phyloP scores from a whole-genome alignment of 2,797 vertebrate genomes.

The Esox masquinongy region DNA sequence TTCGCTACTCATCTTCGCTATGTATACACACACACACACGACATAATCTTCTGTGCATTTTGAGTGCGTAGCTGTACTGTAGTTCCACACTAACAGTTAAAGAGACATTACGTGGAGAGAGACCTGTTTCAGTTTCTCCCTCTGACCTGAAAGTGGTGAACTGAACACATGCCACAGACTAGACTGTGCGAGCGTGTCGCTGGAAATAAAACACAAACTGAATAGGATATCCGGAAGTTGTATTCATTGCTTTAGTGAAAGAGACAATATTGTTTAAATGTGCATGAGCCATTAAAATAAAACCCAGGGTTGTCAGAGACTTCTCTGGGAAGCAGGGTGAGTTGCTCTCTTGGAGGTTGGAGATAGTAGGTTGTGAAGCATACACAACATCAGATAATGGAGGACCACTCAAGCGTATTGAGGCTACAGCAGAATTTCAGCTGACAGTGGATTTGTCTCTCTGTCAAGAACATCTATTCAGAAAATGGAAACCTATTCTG shows the following conservation, averaged over 20 bases:
- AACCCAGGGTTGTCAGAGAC: constrained; percentile 8
- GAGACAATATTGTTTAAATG: constrained; percentile 24
- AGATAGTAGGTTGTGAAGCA: neutral
- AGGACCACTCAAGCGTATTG: neutral
- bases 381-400: neutral
- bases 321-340: neutral
- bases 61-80: neutral
- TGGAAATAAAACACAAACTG: too few relatives aligned
- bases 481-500: neutral
- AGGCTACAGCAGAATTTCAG: neutral
- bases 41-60: too few relatives aligned
- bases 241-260: neutral
- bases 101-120: neutral
- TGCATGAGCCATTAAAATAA: constrained; percentile 27
- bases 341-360: neutral
- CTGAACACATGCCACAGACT: neutral
- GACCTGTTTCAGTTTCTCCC: neutral
- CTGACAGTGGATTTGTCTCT: neutral
- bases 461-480: neutral
- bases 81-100: neutral
- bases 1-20: neutral
- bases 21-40: neutral
- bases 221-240: neutral
- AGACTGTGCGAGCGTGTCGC: neutral
- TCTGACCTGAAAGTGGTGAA: neutral